These are phyloP conservation scores for Todus mexicanus DNA, from an alignment of 2,797 vertebrate species.

Conservation along the genomic window DNA sequence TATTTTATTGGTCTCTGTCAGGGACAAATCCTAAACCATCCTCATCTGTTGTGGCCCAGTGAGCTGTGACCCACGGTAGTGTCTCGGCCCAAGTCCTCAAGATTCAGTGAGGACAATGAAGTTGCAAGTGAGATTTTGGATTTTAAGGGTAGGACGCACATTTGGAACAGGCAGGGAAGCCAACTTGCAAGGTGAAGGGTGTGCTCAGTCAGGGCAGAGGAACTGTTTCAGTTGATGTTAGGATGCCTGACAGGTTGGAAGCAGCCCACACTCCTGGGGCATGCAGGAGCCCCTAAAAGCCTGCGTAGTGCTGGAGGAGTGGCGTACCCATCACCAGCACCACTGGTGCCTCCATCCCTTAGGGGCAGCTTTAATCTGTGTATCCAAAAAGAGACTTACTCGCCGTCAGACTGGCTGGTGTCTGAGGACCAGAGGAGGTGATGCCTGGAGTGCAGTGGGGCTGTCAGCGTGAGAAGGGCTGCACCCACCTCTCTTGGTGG, in stretches of 20 bases:
- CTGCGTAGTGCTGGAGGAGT: background rate
- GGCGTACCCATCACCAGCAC: background rate
- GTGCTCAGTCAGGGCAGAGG: background rate
- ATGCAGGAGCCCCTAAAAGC: background rate
- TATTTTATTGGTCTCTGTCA: background rate
- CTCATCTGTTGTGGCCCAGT: background rate
- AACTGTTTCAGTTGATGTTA: background rate
- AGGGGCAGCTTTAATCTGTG: background rate
- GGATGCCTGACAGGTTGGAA: background rate
- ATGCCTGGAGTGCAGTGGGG: background rate
- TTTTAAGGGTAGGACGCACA: background rate
- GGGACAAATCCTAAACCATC: background rate
- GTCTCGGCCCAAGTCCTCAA: background rate
- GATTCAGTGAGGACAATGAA: background rate
- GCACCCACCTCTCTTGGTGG: background rate
- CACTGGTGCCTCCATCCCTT: background rate
- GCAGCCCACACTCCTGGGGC: background rate
- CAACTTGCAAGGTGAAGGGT: background rate
- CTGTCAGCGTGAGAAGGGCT: background rate
- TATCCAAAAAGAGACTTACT: background rate
- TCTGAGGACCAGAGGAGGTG: rapidly evolving
- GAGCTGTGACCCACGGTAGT: background rate
- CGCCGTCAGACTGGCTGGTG: background rate
- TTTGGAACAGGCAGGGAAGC: background rate
- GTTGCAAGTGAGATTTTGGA: background rate